Evolutionary conservation across 2,113 vertebrate genomes (phyloP).

Genomic region (Notarius lentiginosus): DNA sequence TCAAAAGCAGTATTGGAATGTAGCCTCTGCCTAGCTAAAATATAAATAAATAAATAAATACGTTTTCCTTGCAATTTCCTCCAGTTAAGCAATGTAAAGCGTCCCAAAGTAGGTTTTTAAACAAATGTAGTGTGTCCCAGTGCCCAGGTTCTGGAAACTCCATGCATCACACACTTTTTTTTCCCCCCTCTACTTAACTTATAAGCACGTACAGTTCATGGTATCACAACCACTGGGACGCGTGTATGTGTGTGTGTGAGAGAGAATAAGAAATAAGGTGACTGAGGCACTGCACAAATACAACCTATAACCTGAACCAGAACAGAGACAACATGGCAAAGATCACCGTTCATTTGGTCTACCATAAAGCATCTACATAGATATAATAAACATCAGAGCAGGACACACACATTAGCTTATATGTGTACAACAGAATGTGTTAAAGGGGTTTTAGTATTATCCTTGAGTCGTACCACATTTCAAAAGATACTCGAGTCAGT

Average conservation of each 20-base stretch:
- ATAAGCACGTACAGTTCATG: neutral
- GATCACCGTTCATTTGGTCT: neutral
- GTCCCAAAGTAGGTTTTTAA: neutral
- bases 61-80: neutral
- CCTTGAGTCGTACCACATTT: neutral
- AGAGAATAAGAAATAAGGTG: neutral
- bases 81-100: neutral
- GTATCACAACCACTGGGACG: neutral
- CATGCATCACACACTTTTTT: neutral
- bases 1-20: neutral
- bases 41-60: conserved; percentile 1
- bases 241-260: neutral
- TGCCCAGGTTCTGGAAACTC: neutral
- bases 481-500: conserved; percentile 3
- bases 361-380: neutral
- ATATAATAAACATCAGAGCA: neutral
- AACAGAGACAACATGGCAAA: neutral
- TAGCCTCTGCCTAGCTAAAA: neutral
- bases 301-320: neutral
- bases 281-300: conserved; percentile 1
- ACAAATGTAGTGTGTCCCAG: neutral
- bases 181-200: neutral
- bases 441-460: conserved; percentile 20
- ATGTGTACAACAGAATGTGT: neutral
- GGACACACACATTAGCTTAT: neutral